phyloP scores from a whole-genome alignment of 30 jellyfish, hydroid and myxozoan species.

The Aurelia sp. region DNA sequence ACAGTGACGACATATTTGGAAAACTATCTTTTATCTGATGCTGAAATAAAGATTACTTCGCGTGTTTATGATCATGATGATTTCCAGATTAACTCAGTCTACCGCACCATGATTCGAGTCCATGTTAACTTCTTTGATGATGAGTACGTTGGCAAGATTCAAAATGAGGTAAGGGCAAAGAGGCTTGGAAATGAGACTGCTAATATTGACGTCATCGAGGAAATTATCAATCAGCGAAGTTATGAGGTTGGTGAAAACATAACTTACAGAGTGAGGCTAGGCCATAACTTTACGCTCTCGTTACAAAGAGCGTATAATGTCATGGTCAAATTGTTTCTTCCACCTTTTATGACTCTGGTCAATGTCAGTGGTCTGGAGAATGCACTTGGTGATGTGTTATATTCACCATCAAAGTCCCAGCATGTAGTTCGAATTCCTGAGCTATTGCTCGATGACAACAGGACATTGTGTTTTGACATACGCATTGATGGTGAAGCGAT shows the following conservation, averaged over 20 bases:
- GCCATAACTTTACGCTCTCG: background rate
- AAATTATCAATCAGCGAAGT: background rate
- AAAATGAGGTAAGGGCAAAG: background rate
- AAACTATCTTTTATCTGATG: conserved; percentile 35
- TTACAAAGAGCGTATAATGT: conserved; percentile 47
- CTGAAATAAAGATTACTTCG: background rate
- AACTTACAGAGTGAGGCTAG: conserved; percentile 7
- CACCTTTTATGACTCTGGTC: conserved; percentile 40
- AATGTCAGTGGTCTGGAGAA: conserved; percentile 19
- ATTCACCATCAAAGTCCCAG: conserved; percentile 28
- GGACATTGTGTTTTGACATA: conserved; percentile 5
- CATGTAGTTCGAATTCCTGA: conserved; percentile 18
- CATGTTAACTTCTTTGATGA: conserved; percentile 20
- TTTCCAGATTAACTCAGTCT: background rate
- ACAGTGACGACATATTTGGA: background rate
- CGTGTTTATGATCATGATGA: conserved; percentile 35
- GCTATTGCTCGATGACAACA: conserved; percentile 12
- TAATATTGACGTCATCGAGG: background rate
- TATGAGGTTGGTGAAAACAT: conserved; percentile 38
- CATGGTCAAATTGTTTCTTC: conserved; percentile 15
- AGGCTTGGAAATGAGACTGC: conserved; percentile 42
- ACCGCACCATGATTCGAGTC: background rate
- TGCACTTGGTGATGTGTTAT: conserved; percentile 6
- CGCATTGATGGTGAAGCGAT: conserved; percentile 9
- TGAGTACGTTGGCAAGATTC: conserved; percentile 1